Evolutionary conservation across 53 echinoderm and acorn worm species (phyloP).

Genomic region (Astropecten irregularis): DNA sequence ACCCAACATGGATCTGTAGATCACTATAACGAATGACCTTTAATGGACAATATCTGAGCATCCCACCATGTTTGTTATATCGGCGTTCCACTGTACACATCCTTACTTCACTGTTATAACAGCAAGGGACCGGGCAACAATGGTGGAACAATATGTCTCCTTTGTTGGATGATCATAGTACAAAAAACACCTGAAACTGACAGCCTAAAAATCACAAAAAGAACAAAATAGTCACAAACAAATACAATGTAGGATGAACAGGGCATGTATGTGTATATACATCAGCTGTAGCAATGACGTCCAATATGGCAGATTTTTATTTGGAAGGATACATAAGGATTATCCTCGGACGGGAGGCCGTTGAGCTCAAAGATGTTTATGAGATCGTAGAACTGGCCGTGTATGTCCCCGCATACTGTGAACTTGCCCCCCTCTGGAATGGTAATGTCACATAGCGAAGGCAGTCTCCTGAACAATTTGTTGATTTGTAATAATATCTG

Average conservation of each 20-base stretch:
- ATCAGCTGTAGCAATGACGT: no score
- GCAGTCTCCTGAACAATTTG: slow-evolving; percentile 79
- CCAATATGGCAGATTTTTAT: no score
- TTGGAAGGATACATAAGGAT: slow-evolving; percentile 99
- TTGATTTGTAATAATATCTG: slow-evolving; percentile 93
- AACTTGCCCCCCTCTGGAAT: slow-evolving; percentile 89
- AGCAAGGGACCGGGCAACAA: not conserved
- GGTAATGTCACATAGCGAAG: slow-evolving; percentile 92
- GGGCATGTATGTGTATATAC: no score
- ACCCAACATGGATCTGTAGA: not conserved
- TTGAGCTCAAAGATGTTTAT: slow-evolving; percentile 97
- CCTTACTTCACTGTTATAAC: not conserved
- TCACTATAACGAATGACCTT: not conserved
- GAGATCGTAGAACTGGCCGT: slow-evolving; percentile 97
- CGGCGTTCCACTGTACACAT: no score
- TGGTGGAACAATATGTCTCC: no score
- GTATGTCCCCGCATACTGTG: slow-evolving; percentile 97
- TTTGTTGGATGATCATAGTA: no score
- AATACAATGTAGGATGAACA: no score
- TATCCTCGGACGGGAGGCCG: slow-evolving; percentile 86
- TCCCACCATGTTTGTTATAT: no score
- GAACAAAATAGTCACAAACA: no score
- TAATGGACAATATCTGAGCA: not conserved
- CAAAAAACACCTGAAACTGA: no score
- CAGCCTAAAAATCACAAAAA: no score